Conservation (phyloP, 1,140 invertebrate species). For the Arctopsyche grandis region DNA sequence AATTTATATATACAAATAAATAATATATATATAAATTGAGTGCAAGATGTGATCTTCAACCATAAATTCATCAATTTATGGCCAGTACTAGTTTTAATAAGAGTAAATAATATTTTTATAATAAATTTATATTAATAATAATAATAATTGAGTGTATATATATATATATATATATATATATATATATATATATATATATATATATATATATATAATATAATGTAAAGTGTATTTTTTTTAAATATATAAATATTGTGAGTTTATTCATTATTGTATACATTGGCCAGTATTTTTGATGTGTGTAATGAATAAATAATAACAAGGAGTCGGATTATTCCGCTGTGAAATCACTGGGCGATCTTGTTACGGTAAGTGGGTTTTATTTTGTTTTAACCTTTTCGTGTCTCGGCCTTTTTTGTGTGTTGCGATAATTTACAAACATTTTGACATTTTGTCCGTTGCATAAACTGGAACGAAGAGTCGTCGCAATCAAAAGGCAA, state of each 20-base stretch:
- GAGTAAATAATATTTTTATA: constrained; percentile 33
- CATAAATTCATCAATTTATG: constrained; percentile 44
- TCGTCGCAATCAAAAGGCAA: constrained; percentile 27
- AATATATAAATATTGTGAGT: constrained; percentile 21
- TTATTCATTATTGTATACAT: constrained; percentile 15
- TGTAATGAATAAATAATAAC: background rate
- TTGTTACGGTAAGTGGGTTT: background rate
- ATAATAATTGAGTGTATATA: background rate
- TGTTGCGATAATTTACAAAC: background rate
- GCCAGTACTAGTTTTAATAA: constrained; percentile 42
- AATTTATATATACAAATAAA: constrained; percentile 25
- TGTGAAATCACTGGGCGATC: background rate
- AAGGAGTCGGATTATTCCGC: background rate
- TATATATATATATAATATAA: no score
- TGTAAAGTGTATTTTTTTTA: constrained; percentile 1
- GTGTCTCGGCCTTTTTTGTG: background rate
- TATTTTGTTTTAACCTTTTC: constrained; percentile 20
- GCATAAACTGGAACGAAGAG: constrained; percentile 6
- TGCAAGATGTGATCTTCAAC: constrained; percentile 40
- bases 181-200: background rate
- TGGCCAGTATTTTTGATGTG: constrained; percentile 35
- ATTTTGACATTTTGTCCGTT: constrained; percentile 12
- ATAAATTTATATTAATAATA: background rate
- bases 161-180: background rate
- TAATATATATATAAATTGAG: constrained; percentile 3